A percentile compares a stretch with the other conserved stretches of the same genome.
Conservation (phyloP, 2,113 vertebrate species). For the Balaeniceps rex region DNA sequence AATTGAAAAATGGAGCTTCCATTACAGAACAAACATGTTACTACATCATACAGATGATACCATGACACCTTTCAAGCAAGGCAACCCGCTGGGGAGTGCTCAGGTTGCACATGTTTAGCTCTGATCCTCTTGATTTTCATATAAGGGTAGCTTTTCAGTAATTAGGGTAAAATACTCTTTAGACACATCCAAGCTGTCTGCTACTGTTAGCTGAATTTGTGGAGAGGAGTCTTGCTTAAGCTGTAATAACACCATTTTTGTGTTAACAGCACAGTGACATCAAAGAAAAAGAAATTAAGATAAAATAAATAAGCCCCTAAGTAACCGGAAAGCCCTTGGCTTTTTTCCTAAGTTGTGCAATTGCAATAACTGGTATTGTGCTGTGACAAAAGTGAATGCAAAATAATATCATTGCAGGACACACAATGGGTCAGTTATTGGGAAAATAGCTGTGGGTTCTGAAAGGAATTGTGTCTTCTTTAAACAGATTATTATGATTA, state of each 20-base stretch:
- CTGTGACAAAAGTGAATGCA: neutral
- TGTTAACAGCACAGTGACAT: neutral
- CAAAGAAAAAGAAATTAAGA: neutral
- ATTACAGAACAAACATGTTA: slow-evolving; percentile 17
- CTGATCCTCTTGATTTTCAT: neutral
- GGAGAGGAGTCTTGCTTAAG: neutral
- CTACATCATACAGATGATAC: neutral
- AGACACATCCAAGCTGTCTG: neutral
- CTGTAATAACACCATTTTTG: neutral
- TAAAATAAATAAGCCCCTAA: neutral
- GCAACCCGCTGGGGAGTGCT: neutral
- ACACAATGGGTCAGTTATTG: neutral
- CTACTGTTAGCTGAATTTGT: neutral
- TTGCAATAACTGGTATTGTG: neutral
- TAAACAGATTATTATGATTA: neutral
- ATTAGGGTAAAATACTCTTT: neutral
- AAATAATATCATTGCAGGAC: neutral
- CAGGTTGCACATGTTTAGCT: neutral
- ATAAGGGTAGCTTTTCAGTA: neutral
- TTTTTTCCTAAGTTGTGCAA: neutral
- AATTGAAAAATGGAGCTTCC: neutral
- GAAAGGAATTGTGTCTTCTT: neutral
- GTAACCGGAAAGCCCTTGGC: neutral
- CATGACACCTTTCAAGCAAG: neutral
- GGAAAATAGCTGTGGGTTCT: neutral